Evolutionary conservation across 2,888 invertebrate species (phyloP).

Genomic region (Stegophylla sp.): DNA sequence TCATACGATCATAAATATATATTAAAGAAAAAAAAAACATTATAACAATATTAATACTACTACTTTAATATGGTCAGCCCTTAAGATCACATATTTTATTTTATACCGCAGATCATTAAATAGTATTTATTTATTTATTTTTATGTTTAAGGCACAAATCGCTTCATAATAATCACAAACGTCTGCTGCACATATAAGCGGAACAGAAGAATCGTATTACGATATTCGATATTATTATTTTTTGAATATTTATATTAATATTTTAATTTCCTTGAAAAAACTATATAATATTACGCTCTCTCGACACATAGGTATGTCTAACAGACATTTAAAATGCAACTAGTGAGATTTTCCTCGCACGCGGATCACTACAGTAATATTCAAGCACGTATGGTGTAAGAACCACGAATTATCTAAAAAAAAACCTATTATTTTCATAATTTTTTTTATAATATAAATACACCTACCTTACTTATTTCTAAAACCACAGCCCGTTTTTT

Average conservation of each 20-base stretch:
- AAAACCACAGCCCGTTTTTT: conserved; percentile 55
- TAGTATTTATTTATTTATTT: too few species aligned
- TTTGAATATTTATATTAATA: too few species aligned
- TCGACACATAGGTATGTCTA: not conserved
- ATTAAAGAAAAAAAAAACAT: conserved; percentile 12
- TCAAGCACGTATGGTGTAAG: conserved; percentile 9
- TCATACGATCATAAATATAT: conserved; percentile 5
- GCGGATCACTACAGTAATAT: not conserved
- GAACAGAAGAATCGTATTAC: not conserved
- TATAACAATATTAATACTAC: conserved; percentile 4
- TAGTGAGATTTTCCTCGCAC: not conserved
- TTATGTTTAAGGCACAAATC: conserved; percentile 53
- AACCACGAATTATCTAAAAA: conserved; percentile 16
- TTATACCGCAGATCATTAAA: not conserved
- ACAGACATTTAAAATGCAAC: not conserved
- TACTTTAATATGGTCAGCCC: conserved; percentile 6
- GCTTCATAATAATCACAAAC: conserved; percentile 25
- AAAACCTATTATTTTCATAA: conserved; percentile 22
- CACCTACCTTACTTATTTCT: conserved; percentile 36
- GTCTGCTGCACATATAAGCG: not conserved
- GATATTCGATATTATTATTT: too few species aligned
- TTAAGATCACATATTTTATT: conserved; percentile 11
- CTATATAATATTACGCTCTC: not conserved
- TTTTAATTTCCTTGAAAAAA: too few species aligned
- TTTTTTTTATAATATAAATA: conserved; percentile 4